phyloP scores from a whole-genome alignment of 2,888 invertebrate species.

The Neelides folsomi region DNA sequence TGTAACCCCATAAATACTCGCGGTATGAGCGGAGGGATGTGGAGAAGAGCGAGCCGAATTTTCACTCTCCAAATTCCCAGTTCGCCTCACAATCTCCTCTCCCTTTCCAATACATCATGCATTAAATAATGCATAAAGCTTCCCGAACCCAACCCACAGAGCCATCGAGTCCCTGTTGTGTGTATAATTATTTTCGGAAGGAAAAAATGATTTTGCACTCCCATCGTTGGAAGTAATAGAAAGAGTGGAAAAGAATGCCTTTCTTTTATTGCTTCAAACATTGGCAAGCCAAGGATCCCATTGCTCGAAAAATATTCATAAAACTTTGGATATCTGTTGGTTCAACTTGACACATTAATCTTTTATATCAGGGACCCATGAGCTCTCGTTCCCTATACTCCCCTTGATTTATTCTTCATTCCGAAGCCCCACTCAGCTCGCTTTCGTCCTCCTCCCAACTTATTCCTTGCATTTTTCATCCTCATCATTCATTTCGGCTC shows the following conservation, averaged over 20 bases:
- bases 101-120: conserved; percentile 31
- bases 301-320: not conserved
- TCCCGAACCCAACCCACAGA: conserved; percentile 10
- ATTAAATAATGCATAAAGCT: conserved; percentile 30
- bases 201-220: conserved; percentile 30
- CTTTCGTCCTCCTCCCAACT: not conserved
- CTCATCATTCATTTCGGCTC: not conserved
- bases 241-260: conserved; percentile 19
- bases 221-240: conserved; percentile 31
- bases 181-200: conserved; percentile 31
- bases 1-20: conserved; percentile 25
- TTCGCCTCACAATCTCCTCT: conserved; percentile 13
- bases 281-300: not conserved
- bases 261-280: conserved; percentile 19
- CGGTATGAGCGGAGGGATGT: conserved; percentile 8
- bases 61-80: not conserved
- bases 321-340: not conserved
- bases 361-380: conserved; percentile 20
- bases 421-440: conserved; percentile 1
- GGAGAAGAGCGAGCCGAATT: not conserved
- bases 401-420: conserved; percentile 3
- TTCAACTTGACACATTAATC: conserved; percentile 34
- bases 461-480: conserved; percentile 1
- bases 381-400: not conserved
- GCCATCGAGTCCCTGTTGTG: conserved; percentile 28